Base-by-base conservation (phyloP, 1,140 invertebrate species). In the Antheraea mylitta region DNA sequence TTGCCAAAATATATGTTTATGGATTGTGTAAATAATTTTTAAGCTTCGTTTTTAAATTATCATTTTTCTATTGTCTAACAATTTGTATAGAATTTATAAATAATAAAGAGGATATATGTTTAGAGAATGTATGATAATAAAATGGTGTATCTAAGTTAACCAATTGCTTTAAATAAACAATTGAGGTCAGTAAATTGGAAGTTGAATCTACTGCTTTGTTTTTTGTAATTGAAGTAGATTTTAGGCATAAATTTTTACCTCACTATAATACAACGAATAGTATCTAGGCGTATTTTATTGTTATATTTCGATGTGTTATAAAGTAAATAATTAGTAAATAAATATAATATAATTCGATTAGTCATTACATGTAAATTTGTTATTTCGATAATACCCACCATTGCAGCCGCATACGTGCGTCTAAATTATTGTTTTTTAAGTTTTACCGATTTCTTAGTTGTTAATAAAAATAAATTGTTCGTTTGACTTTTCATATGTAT, bases 201-300 rank as follows among this genome's bases (percentile, higher is more conserved):
- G 38, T 42, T 4, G 38, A 11, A 2, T 53, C 45, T 53, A 53
- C 45, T 16, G 16, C 16, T 53, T 53, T 16, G 16, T 13, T 53
- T 13, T 42, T 19, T 65, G 18, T 65, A 48, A 9, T 19, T 65
- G 45, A 65, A 65, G 18, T 65, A 22, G 64, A 38, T 48, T 48
- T 48, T 66, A 73, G 79, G 80, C 81, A 82, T 79, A 80, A 74
- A 83, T 71, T 75, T 80, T 73, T 84, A 83, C 80, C 77, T 82
- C 81, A 81, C 67, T 68, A 70, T 68, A 64, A 58, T 67, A 58
- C 16, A 19, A 65, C 8, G 38, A 65, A 16, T 48, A 19, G n/a
- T 36, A 19, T 53, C 45, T 53, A 53, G 45, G 9, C 45, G 13
- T n/a, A 53, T 53, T 53, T n/a, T 53, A n/a, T 16, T 53, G 16